Percentiles rank a stretch among this genome's conserved stretches.
Conservation (phyloP, 2,113 vertebrate genomes). For the Perca fluviatilis region DNA sequence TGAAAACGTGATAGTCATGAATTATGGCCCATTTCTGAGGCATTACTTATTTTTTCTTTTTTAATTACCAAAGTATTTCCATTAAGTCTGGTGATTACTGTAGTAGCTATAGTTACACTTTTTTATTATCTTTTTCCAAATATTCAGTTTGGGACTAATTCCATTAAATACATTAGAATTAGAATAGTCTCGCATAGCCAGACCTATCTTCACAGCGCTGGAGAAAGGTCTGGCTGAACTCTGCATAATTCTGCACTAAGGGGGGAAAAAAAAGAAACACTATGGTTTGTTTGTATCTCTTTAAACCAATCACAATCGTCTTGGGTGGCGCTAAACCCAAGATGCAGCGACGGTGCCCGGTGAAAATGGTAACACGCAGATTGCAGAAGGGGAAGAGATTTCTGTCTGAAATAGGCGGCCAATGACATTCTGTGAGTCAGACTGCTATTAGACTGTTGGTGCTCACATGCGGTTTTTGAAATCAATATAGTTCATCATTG, state of each 20-base stretch:
- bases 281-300: no score
- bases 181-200: neutral
- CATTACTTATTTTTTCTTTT: neutral
- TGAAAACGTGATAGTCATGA: neutral
- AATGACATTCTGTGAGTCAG: no score
- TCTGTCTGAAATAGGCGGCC: no score
- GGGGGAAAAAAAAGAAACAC: no score
- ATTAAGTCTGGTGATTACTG: neutral
- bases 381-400: no score
- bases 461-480: neutral
- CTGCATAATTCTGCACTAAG: no score
- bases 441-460: neutral
- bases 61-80: neutral
- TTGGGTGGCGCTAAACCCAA: no score
- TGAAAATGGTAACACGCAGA: no score
- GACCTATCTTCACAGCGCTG: no score
- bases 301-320: no score
- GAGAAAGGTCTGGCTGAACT: no score
- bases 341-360: no score
- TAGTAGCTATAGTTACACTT: neutral
- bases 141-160: neutral
- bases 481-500: neutral
- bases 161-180: neutral
- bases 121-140: neutral
- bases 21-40: neutral